Conservation (phyloP, 2,888 invertebrate species). For the Aleiodes leptofemur region DNA sequence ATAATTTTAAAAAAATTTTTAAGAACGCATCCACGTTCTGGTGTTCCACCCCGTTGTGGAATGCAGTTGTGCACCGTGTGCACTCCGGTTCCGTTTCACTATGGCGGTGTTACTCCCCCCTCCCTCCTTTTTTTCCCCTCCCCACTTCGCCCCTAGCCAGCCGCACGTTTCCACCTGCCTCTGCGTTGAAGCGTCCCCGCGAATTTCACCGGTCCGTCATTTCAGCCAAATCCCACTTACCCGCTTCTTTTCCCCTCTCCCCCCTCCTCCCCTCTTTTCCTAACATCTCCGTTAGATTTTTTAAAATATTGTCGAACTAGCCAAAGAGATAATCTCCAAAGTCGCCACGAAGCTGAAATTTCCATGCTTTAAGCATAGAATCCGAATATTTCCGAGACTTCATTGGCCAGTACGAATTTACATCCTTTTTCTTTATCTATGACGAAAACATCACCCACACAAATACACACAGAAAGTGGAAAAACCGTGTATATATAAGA, state of each 20-base stretch:
- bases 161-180: slow-evolving; percentile 29
- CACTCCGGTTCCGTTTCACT: slow-evolving; percentile 40
- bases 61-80: slow-evolving; percentile 51
- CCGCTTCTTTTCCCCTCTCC: slow-evolving; percentile 14
- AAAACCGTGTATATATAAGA: too few relatives aligned
- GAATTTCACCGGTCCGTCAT: slow-evolving; percentile 51
- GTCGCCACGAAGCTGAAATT: too few relatives aligned
- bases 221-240: slow-evolving; percentile 17
- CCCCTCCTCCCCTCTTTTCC: neutral
- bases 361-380: too few relatives aligned
- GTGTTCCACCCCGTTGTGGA: slow-evolving; percentile 33
- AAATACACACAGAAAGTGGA: neutral
- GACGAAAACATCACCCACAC: neutral
- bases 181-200: slow-evolving; percentile 42
- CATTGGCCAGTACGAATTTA: too few relatives aligned
- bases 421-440: slow-evolving; percentile 4
- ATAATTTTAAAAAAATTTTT: slow-evolving; percentile 1
- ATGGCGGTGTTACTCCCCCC: slow-evolving; percentile 23
- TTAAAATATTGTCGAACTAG: too few relatives aligned
- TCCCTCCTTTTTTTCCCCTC: neutral
- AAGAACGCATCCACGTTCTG: slow-evolving; percentile 24
- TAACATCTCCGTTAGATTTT: neutral
- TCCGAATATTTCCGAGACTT: too few relatives aligned
- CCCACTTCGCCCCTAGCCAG: neutral
- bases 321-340: too few relatives aligned